These are phyloP conservation scores for Beris chalybata DNA, from an alignment of 2,888 invertebrate species.

Conservation along the genomic window DNA sequence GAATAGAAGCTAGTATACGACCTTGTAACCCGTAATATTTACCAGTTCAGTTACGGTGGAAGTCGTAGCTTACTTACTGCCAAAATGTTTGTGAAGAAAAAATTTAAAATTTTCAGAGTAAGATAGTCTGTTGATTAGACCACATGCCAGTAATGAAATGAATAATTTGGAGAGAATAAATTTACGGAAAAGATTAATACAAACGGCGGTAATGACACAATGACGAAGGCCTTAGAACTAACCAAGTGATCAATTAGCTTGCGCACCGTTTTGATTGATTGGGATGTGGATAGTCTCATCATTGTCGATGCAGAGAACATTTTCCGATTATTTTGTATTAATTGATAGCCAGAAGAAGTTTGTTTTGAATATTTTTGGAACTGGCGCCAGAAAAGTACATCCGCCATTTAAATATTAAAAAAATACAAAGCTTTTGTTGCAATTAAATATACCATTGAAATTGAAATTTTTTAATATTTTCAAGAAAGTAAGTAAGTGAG, in stretches of 20 bases:
- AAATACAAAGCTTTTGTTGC: too few relatives aligned
- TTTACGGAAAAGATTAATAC: constrained; percentile 26
- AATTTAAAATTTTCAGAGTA: constrained; percentile 16
- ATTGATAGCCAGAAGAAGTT: neutral
- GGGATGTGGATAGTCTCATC: constrained; percentile 4
- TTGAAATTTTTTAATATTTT: too few relatives aligned
- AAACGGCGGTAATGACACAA: constrained; percentile 30
- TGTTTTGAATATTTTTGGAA: neutral
- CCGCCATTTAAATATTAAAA: too few relatives aligned
- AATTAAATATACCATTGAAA: too few relatives aligned
- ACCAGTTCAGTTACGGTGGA: too few relatives aligned
- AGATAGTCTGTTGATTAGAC: constrained; percentile 23
- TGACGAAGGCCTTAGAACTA: constrained; percentile 26
- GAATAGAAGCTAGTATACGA: too few relatives aligned
- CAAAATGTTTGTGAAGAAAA: neutral
- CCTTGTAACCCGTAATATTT: too few relatives aligned
- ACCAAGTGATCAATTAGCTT: constrained; percentile 20
- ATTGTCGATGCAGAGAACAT: neutral
- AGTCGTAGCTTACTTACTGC: neutral
- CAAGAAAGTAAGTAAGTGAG: too few relatives aligned
- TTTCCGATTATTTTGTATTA: neutral
- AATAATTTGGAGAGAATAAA: constrained; percentile 27
- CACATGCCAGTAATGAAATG: constrained; percentile 8
- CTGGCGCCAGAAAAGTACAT: too few relatives aligned
- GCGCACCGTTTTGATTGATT: constrained; percentile 13